Evolutionary conservation across 2,113 vertebrate genomes (phyloP), one percentile per base, ranked within the genome.

Genomic region (Phocoena sinus): DNA sequence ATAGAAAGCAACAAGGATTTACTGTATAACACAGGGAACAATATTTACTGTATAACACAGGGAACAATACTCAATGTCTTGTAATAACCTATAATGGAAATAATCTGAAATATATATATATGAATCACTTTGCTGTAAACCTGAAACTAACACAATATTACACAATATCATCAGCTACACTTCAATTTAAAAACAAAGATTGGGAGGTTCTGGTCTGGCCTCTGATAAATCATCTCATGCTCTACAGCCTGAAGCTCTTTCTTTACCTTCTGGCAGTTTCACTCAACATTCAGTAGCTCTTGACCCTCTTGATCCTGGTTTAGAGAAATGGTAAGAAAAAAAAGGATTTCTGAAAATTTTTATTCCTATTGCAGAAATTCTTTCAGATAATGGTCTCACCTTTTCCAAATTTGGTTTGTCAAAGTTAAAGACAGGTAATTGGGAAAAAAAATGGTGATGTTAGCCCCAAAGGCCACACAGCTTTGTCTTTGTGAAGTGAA

Each of bases 401-500:
- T 96, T 92, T 85, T 86, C 67, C 95, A 41, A 10, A 1, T 36
- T 3, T 20, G 36, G 33, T 13, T 87, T 97, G 71, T 94, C 95
- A 91, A 95, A 97, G 92, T 98, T 96, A 31, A 63, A 67, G 89
- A 25, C 25, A 21, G 0, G 88, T 95, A 20, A 11, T 6, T 76
- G 3, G 31, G 18, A 0, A 5, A 33, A 70, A 76, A 89, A 60
- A 63, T 36, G 62, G 26, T 60, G 31, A 0, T 62, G 44, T 60
- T 33, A 41, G 38, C 33, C 44, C 56, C 63, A 86, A 82, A 92
- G 88, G 0, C 28, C 93, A 14, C 13, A 33, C 79, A 91, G 97
- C 95, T 97, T 96, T 98, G 86, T 70, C 91, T 65, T 77, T 94
- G 68, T 97, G 96, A 98, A 97, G 96, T 44, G 70, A 88, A 92